Conservation (phyloP, 1,140 invertebrate species). For the Goniozus legneri region DNA sequence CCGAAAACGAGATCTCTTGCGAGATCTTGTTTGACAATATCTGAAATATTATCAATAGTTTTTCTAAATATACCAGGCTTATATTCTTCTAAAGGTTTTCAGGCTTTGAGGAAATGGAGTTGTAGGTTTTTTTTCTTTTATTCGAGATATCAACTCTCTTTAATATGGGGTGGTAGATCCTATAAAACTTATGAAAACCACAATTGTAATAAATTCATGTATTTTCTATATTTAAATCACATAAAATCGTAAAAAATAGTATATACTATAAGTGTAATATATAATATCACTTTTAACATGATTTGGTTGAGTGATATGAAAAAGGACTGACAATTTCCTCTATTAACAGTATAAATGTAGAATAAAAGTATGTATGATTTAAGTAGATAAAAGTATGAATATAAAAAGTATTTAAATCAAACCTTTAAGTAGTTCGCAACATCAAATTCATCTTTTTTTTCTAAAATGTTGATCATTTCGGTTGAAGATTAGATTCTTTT, state of each 20-base stretch:
- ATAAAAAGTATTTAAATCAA: not conserved
- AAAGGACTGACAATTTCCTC: not conserved
- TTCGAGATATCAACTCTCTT: not conserved
- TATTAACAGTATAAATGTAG: not conserved
- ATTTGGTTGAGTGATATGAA: not conserved
- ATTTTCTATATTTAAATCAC: not conserved
- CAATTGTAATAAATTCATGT: not conserved
- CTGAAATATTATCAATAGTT: conserved; percentile 3
- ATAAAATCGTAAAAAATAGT: not conserved
- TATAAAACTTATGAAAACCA: not conserved
- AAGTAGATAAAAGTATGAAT: not conserved
- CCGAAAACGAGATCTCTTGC: conserved; percentile 6
- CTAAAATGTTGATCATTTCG: not conserved
- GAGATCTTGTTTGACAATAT: conserved; percentile 2
- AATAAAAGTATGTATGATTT: not conserved
- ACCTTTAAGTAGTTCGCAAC: not conserved
- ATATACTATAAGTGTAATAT: not conserved
- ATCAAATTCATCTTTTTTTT: not conserved
- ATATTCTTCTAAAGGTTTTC: conserved; percentile 1
- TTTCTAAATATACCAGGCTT: not conserved
- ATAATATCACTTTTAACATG: not conserved
- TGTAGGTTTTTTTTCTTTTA: conserved; percentile 5
- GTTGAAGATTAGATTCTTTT: not conserved
- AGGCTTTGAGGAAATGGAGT: conserved; percentile 6
- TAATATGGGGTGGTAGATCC: conserved; percentile 4